These are phyloP conservation scores for Hassar affinis DNA, from an alignment of 2,113 vertebrate genomes.

Conservation along the genomic window DNA sequence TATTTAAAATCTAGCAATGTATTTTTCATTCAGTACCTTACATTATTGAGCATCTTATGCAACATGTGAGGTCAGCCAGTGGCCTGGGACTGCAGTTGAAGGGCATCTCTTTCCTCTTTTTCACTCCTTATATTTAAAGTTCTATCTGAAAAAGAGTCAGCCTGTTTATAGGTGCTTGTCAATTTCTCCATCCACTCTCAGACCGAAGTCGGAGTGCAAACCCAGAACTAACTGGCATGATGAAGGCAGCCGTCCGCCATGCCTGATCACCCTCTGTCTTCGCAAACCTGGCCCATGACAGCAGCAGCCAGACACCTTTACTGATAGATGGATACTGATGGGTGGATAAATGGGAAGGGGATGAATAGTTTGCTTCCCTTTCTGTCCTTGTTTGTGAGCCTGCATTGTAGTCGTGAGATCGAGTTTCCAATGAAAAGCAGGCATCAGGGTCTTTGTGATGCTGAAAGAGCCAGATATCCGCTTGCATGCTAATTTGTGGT, in stretches of 20 bases:
- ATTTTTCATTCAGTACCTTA: slow-evolving; percentile 67
- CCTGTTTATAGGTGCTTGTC: slow-evolving; percentile 58
- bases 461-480: slow-evolving; percentile 14
- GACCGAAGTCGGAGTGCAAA: slow-evolving; percentile 49
- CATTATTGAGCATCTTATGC: slow-evolving; percentile 77
- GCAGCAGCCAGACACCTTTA: slow-evolving; percentile 36
- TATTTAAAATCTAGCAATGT: slow-evolving; percentile 66
- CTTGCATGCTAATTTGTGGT: slow-evolving; percentile 1
- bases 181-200: slow-evolving; percentile 39
- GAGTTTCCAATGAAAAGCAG: slow-evolving; percentile 22
- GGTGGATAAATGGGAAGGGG: slow-evolving; percentile 52
- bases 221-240: slow-evolving; percentile 73
- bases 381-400: slow-evolving; percentile 39
- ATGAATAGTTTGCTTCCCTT: slow-evolving; percentile 31
- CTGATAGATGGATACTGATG: slow-evolving; percentile 58
- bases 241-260: slow-evolving; percentile 67
- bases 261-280: slow-evolving; percentile 71
- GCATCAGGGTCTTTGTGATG: slow-evolving; percentile 15
- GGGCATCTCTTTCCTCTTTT: neutral
- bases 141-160: neutral
- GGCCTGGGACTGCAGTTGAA: slow-evolving; percentile 47
- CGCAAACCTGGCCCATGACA: slow-evolving; percentile 66
- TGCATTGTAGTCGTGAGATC: neutral
- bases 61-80: slow-evolving; percentile 62
- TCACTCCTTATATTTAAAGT: slow-evolving; percentile 11